Base-by-base conservation (phyloP, 2,797 vertebrate genomes). In the Poecilia wingei region DNA sequence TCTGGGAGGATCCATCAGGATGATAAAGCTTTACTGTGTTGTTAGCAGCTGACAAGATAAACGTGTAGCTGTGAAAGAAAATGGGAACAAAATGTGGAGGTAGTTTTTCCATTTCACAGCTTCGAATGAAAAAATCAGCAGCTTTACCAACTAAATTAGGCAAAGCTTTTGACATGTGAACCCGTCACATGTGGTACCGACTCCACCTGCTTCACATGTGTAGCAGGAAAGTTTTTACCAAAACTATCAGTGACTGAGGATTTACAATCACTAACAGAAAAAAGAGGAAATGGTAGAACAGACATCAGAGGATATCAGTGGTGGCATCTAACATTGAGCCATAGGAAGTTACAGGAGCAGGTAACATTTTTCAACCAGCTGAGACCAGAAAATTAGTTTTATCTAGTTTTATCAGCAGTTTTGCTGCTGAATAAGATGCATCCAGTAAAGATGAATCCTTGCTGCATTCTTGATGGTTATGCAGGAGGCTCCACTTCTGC, bases 1-100 rank as follows among this genome's bases (percentile, higher is more conserved):
- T 43, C 22, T 70, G 68, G 39, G 39, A n/a, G 25, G 39, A 41
- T 69, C 20, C 8, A n/a, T 43, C 36, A 43, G 39, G 68, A 22
- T 43, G 41, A 69, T 69, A 28, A 69, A 68, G 20, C 64, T 41
- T 68, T 68, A 25, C 36, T 68, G 36, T 25, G 64, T 68, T 41
- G 20, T 71, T 45, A 45, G 43, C 64, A 68, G 68, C 25, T 28
- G 68, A 70, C 68, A 7, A 57, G 68, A 70, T 70, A 70, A 70
- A 69, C n/a, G 22, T n/a, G 25, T 41, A 28, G 43, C 68, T 14
- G 68, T 28, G 41, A 43, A 43, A 70, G 4, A n/a, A 70, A 70
- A 70, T n/a, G 14, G 7, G 12, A 43, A 10, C 68, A 25, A 45
- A n/a, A 70, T 70, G 10, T 70, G 43, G n/a, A 14, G 68, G 41